Base-by-base conservation (phyloP, 1,140 invertebrate genomes). In the Physella acuta region DNA sequence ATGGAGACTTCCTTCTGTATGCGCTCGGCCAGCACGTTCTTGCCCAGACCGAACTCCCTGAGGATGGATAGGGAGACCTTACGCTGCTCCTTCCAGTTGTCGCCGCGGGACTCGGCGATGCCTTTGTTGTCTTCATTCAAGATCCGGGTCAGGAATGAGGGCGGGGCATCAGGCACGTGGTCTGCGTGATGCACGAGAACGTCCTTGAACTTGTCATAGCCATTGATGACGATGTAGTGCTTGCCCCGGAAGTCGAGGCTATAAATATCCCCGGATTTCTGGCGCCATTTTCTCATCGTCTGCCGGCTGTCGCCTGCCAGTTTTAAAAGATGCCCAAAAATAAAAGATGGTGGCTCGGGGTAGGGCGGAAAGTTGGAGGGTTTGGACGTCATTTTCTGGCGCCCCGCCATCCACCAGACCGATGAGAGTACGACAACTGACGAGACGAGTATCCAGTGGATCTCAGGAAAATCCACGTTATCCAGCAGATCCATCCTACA, bases 1-100 rank as follows among this genome's bases (percentile, higher is more conserved):
- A 52, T 30, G 2, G 16, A 2, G 2, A 64, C 62, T 52, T 64
- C 62, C 20, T 52, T 28, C 16, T 64, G 44, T 1, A 53, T 64
- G 0, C 37, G 34, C 30, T 64, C 51, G 1, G 62, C 51, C 44
- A 64, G 26, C 1, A 64, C 8, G 33, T 64, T 53, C 14, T 49
- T 64, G 4, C 62, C 62, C 14, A 64, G 0, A 20, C 62, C 62
- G 20, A 64, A 64, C 1, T 8, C 16, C 1, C 62, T 39, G 3
- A 64, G 30, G 14, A 64, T 64, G 28, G 62, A 3, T 28, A 64
- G 11, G 1, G 51, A 51, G 0, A 34, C 31, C 16, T 31, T 52
- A 51, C 62, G 28, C 49, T 64, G 62, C 28, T 64, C 62, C 28
- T 51, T 49, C 62, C 62, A 64, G 49, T 64, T 64, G 3, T 2